These are phyloP conservation scores for Trichacis sp. DNA, from an alignment of 2,888 invertebrate species.

Conservation along the genomic window DNA sequence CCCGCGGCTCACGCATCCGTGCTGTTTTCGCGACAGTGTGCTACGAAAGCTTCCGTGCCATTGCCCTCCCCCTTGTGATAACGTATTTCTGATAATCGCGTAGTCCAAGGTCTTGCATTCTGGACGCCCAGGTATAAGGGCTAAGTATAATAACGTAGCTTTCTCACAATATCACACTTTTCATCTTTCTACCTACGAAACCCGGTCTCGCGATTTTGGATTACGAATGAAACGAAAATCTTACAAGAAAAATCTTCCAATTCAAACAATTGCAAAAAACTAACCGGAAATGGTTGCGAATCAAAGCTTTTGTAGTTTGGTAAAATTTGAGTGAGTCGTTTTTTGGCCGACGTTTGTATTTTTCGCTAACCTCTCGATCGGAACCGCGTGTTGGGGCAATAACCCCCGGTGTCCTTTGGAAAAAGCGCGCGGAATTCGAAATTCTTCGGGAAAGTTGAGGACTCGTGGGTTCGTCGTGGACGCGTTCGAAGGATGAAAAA, in stretches of 20 bases:
- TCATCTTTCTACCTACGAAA: not conserved
- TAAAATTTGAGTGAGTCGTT: no score
- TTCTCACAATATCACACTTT: not conserved
- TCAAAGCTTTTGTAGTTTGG: no score
- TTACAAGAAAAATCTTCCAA: no score
- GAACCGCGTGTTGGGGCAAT: not conserved
- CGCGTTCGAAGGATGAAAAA: not conserved
- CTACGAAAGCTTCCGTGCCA: conserved; percentile 2
- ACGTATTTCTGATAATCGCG: not conserved
- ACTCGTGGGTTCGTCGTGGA: not conserved
- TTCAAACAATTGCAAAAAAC: no score
- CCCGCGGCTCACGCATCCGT: conserved; percentile 28
- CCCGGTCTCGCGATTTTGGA: not conserved
- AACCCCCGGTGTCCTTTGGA: not conserved
- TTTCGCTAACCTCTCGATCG: no score
- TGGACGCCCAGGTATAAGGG: conserved; percentile 3
- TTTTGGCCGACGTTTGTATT: no score
- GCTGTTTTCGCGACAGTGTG: conserved; percentile 7
- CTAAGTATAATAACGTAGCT: not conserved
- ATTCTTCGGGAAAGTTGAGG: not conserved
- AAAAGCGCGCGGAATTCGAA: not conserved
- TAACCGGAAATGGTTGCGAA: no score
- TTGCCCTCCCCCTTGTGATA: not conserved
- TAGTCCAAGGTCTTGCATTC: not conserved
- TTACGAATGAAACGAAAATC: not conserved